Evolutionary conservation across 2,113 vertebrate genomes (phyloP).

Genomic region (Entelurus aequoreus): DNA sequence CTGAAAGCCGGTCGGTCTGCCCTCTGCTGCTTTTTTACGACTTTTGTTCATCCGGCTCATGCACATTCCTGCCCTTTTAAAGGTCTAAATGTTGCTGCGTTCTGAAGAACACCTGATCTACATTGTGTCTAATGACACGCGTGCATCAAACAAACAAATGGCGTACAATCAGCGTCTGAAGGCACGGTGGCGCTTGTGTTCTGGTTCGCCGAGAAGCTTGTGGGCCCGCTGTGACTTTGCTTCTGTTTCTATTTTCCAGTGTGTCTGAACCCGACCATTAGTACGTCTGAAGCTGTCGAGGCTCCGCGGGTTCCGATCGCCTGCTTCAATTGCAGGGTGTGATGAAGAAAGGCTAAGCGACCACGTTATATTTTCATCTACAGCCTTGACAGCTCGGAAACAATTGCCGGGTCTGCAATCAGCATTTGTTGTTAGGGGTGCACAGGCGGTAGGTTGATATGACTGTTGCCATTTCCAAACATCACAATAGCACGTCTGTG

Average conservation of each 20-base stretch:
- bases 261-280: slow-evolving; percentile 55
- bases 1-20: not conserved
- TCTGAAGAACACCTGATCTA: not conserved
- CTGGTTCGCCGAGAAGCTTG: slow-evolving; percentile 54
- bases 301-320: slow-evolving; percentile 40
- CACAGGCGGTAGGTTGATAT: not conserved
- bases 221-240: slow-evolving; percentile 39
- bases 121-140: slow-evolving; percentile 14
- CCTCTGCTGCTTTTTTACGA: not conserved
- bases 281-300: slow-evolving; percentile 53
- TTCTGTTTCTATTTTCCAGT: slow-evolving; percentile 45
- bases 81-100: not conserved
- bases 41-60: not conserved
- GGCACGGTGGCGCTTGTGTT: slow-evolving; percentile 63
- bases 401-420: not conserved
- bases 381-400: slow-evolving; percentile 17
- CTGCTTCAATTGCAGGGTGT: slow-evolving; percentile 44
- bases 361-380: slow-evolving; percentile 50
- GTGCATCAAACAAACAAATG: slow-evolving; percentile 34
- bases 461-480: not conserved
- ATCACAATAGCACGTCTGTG: not conserved
- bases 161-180: slow-evolving; percentile 58
- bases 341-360: slow-evolving; percentile 30
- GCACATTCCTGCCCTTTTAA: not conserved
- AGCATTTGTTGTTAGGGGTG: not conserved